Evolutionary conservation across 2,113 vertebrate genomes (phyloP).

Genomic region (Oryzias curvinotus): DNA sequence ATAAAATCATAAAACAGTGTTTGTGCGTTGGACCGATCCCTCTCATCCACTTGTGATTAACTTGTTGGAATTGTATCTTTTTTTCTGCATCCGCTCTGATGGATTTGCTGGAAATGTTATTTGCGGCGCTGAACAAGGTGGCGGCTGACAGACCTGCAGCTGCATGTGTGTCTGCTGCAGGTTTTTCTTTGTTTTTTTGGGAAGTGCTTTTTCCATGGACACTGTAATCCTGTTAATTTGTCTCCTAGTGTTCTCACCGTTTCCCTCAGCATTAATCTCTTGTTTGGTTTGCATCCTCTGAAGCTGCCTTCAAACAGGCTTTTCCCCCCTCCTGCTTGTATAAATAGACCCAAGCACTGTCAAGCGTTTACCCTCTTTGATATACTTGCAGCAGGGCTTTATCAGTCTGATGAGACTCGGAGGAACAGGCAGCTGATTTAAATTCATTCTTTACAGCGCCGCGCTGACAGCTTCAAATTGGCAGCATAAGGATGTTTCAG

Average conservation of each 20-base stretch:
- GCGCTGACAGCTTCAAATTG: neutral
- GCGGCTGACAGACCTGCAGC: neutral
- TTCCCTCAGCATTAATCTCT: slow-evolving; percentile 28
- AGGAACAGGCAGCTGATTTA: slow-evolving; percentile 23
- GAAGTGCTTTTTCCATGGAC: slow-evolving; percentile 6
- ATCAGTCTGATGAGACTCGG: slow-evolving; percentile 15
- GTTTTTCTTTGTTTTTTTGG: neutral
- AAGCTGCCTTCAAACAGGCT: slow-evolving; percentile 5
- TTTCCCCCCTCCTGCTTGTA: neutral
- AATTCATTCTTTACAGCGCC: slow-evolving; percentile 13
- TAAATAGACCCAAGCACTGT: slow-evolving; percentile 23
- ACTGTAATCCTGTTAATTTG: slow-evolving; percentile 8
- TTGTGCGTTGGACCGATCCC: too few species aligned
- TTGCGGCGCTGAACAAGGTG: slow-evolving; percentile 1
- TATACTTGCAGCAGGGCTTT: slow-evolving; percentile 15
- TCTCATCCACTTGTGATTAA: too few species aligned
- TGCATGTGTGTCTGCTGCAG: neutral
- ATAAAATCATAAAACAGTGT: too few species aligned
- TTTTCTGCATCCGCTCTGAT: neutral
- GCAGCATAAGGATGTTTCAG: slow-evolving; percentile 4
- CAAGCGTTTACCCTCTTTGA: slow-evolving; percentile 16
- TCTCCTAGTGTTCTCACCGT: neutral
- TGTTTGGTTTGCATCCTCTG: slow-evolving; percentile 21
- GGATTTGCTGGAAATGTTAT: neutral
- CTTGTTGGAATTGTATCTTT: too few species aligned